These are phyloP conservation scores for Podotricha telesiphe DNA, from an alignment of 2,888 invertebrate genomes.

Conservation along the genomic window DNA sequence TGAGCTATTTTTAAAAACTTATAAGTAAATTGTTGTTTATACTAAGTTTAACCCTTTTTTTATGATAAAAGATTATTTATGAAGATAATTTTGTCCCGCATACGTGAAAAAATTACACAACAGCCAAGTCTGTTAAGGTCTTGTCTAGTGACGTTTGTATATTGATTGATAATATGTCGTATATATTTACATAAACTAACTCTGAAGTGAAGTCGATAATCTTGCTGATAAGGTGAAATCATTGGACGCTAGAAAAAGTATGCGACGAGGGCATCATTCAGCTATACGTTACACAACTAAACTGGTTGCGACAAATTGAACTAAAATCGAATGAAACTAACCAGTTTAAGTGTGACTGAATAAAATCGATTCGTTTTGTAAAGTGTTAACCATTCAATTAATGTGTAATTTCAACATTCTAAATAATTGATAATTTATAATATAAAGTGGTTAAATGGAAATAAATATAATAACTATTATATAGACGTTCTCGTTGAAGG, in stretches of 20 bases:
- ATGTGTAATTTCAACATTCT: not conserved
- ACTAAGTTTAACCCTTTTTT: not conserved
- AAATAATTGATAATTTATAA: not conserved
- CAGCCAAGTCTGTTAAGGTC: not conserved
- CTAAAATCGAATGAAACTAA: constrained; percentile 5
- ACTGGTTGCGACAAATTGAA: not conserved
- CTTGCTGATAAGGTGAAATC: constrained; percentile 44
- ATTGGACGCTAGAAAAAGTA: constrained; percentile 22
- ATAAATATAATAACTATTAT: not conserved
- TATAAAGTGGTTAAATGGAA: not conserved
- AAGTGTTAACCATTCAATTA: not conserved
- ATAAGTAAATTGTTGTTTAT: not conserved
- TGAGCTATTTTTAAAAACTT: not conserved
- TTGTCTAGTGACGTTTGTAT: not conserved
- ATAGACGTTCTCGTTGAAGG: not conserved
- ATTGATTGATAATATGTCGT: constrained; percentile 5
- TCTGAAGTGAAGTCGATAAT: constrained; percentile 40
- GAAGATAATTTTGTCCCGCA: not conserved
- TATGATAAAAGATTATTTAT: not conserved
- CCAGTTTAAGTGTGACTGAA: not conserved
- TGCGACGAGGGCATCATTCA: not conserved
- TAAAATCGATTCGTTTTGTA: constrained; percentile 12
- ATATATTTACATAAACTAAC: constrained; percentile 24
- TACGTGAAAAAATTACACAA: not conserved
- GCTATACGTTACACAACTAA: not conserved